These are phyloP conservation scores for Rhombomys opimus DNA, from an alignment of 2,113 vertebrate genomes.

Conservation along the genomic window DNA sequence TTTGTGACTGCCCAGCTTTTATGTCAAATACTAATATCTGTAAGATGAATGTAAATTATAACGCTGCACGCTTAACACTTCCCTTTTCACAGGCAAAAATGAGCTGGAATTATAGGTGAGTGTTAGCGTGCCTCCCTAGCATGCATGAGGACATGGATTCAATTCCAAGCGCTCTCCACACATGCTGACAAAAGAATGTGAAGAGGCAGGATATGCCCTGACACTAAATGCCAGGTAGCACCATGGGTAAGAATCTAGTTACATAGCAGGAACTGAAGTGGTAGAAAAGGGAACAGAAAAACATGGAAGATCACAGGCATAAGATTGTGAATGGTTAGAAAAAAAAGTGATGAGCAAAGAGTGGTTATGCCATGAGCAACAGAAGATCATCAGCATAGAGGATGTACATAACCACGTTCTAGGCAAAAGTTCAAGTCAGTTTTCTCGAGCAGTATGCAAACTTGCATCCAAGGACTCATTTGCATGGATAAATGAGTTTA, in stretches of 20 bases:
- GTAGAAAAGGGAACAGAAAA: background rate
- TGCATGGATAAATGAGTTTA: constrained; percentile 37
- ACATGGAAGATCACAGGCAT: background rate
- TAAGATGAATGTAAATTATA: background rate
- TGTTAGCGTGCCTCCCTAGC: background rate
- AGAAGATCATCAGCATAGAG: constrained; percentile 30
- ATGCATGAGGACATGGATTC: background rate
- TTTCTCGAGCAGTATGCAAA: constrained; percentile 50
- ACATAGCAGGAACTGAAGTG: background rate
- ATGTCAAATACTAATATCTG: background rate
- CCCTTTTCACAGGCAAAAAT: background rate
- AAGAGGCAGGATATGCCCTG: background rate
- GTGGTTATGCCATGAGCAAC: background rate
- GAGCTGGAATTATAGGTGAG: background rate
- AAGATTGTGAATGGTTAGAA: background rate
- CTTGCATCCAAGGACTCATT: constrained; percentile 56
- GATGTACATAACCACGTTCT: background rate
- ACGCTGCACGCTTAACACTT: background rate
- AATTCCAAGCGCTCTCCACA: background rate
- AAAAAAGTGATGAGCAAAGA: background rate
- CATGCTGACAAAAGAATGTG: background rate
- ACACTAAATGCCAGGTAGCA: background rate
- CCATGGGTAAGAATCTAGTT: background rate
- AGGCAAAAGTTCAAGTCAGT: constrained; percentile 52
- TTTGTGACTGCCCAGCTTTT: background rate